Evolutionary conservation across 2,888 invertebrate species (phyloP).

Genomic region (Heliconius hortense): DNA sequence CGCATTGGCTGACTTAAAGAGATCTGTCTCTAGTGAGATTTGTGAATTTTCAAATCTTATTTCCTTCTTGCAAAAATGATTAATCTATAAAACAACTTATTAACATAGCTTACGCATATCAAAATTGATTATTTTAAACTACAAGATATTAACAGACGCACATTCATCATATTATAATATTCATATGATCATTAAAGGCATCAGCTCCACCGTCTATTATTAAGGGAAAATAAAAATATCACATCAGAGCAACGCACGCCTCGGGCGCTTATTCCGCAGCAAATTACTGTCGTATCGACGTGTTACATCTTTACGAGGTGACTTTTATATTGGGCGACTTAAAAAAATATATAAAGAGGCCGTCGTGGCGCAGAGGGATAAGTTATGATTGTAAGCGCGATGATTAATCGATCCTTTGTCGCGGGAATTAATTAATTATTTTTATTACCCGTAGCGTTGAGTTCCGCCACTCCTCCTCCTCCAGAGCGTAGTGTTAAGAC

Average conservation of each 20-base stretch:
- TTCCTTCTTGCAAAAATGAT: no score
- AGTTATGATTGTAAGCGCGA: no score
- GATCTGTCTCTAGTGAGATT: no score
- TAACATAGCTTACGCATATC: not conserved
- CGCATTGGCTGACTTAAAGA: no score
- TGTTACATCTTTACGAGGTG: conserved; percentile 53
- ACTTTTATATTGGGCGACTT: conserved; percentile 48
- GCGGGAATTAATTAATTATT: no score
- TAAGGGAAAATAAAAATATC: conserved; percentile 37
- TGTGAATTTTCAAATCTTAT: no score
- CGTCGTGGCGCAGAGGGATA: not conserved
- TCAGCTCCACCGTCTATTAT: conserved; percentile 29
- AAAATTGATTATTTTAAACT: not conserved
- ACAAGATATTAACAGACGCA: not conserved
- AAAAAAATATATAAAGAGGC: not conserved
- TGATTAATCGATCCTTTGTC: no score
- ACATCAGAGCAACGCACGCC: conserved; percentile 41
- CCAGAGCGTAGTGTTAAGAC: no score
- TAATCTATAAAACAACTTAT: not conserved
- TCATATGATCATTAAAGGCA: conserved; percentile 25
- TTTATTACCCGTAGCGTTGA: no score
- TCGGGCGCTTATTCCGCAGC: conserved; percentile 45
- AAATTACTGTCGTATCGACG: conserved; percentile 59
- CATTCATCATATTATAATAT: conserved; percentile 10
- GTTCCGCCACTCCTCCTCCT: no score